These are phyloP conservation scores for Elgaria multicarinata DNA, from an alignment of 2,113 vertebrate species.

Conservation along the genomic window DNA sequence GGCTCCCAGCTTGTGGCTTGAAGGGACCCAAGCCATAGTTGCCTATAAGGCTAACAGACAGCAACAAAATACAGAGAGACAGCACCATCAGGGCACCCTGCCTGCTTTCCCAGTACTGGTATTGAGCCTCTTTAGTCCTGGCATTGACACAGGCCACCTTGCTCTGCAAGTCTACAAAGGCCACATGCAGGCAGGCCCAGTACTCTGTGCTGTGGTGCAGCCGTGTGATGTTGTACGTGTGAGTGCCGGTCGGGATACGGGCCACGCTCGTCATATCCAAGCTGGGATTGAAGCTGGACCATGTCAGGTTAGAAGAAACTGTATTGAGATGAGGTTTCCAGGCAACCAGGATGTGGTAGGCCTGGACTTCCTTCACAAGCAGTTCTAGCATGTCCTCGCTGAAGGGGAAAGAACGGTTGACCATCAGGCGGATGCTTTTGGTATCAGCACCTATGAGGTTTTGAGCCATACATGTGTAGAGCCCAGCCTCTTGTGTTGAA, in stretches of 20 bases:
- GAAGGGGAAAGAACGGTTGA: slow-evolving; percentile 76
- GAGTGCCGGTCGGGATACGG: slow-evolving; percentile 87
- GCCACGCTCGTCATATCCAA: slow-evolving; percentile 71
- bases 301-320: slow-evolving; percentile 87
- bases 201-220: slow-evolving; percentile 89
- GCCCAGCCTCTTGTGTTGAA: slow-evolving; percentile 79
- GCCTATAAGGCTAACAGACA: slow-evolving; percentile 65
- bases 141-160: slow-evolving; percentile 78
- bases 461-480: slow-evolving; percentile 96
- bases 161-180: slow-evolving; percentile 72
- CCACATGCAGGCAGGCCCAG: slow-evolving; percentile 87
- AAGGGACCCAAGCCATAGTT: slow-evolving; percentile 15
- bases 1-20: slow-evolving; percentile 22
- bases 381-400: slow-evolving; percentile 72
- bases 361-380: slow-evolving; percentile 78
- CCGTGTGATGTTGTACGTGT: slow-evolving; percentile 90
- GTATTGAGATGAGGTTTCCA: slow-evolving; percentile 86
- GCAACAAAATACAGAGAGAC: slow-evolving; percentile 78
- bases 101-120: slow-evolving; percentile 61
- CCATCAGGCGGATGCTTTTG: slow-evolving; percentile 82
- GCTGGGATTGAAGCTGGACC: slow-evolving; percentile 76
- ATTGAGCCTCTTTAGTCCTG: slow-evolving; percentile 81
- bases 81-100: slow-evolving; percentile 74
- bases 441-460: slow-evolving; percentile 93
- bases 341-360: slow-evolving; percentile 83